Evolutionary conservation across 1,140 invertebrate genomes (phyloP).

Genomic region (Caenorhabditis brenneri): DNA sequence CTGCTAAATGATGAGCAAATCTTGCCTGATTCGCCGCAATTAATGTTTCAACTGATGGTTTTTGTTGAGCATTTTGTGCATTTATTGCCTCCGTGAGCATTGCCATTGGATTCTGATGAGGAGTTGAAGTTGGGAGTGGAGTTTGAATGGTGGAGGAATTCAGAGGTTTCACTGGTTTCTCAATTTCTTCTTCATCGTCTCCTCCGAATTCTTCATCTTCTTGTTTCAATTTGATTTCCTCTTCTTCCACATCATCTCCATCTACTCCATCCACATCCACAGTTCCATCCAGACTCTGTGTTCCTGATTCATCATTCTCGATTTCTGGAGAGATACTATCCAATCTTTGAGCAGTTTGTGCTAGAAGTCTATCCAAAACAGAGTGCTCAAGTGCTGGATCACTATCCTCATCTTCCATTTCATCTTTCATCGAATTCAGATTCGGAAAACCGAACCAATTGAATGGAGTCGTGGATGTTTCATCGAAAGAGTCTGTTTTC

Average conservation of each 20-base stretch:
- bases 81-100: slow-evolving; percentile 1
- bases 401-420: slow-evolving; percentile 12
- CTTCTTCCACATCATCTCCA: slow-evolving; percentile 34
- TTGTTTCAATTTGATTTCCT: not conserved
- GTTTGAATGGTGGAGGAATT: no score
- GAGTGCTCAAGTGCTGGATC: slow-evolving; percentile 8
- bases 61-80: slow-evolving; percentile 10
- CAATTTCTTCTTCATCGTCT: not conserved
- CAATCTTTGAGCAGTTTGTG: slow-evolving; percentile 19
- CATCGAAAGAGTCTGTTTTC: not conserved
- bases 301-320: slow-evolving; percentile 48
- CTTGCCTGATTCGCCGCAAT: slow-evolving; percentile 15
- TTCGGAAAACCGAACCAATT: slow-evolving; percentile 13
- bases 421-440: not conserved
- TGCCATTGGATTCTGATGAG: not conserved
- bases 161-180: not conserved
- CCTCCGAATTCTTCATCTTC: not conserved
- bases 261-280: slow-evolving; percentile 17
- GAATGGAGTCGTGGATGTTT: not conserved
- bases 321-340: slow-evolving; percentile 44
- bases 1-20: slow-evolving; percentile 26
- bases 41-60: not conserved
- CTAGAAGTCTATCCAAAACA: slow-evolving; percentile 24
- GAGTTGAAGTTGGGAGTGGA: no score
- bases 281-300: slow-evolving; percentile 44